These are phyloP conservation scores for Hyaena hyaena DNA, from an alignment of 2,113 vertebrate genomes.

Conservation along the genomic window DNA sequence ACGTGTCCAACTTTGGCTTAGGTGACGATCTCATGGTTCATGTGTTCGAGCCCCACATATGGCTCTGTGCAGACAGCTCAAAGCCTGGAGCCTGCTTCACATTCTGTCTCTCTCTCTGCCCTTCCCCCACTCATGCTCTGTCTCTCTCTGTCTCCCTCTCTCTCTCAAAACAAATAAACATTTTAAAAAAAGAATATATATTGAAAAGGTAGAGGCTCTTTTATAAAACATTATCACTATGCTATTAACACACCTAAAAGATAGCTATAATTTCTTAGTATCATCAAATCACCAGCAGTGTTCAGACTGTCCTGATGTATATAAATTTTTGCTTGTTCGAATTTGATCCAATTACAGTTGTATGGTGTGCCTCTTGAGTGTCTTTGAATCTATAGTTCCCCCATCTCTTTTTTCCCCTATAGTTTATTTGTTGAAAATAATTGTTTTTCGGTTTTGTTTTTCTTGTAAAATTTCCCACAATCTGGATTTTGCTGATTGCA, in stretches of 20 bases:
- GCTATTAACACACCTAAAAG: background rate
- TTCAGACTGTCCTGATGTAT: background rate
- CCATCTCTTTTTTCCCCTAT: background rate
- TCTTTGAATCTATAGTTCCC: background rate
- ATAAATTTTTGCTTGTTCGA: constrained; percentile 1
- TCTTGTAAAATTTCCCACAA: background rate
- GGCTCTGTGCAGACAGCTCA: no score
- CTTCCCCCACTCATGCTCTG: no score
- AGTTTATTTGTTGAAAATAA: background rate
- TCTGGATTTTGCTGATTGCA: background rate
- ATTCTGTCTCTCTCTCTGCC: no score
- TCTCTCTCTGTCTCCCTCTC: no score
- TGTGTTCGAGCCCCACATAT: no score
- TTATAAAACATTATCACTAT: background rate
- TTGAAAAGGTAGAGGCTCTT: background rate
- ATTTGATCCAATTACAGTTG: background rate
- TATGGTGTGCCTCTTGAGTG: background rate
- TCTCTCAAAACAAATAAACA: no score
- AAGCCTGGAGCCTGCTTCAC: no score
- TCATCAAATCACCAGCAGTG: background rate
- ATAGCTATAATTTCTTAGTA: background rate
- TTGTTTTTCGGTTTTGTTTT: background rate
- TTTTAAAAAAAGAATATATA: background rate
- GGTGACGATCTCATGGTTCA: no score
- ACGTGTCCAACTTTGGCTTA: no score